Evolutionary conservation across 2,888 invertebrate genomes (phyloP).

Genomic region (Priocnemis perturbator): DNA sequence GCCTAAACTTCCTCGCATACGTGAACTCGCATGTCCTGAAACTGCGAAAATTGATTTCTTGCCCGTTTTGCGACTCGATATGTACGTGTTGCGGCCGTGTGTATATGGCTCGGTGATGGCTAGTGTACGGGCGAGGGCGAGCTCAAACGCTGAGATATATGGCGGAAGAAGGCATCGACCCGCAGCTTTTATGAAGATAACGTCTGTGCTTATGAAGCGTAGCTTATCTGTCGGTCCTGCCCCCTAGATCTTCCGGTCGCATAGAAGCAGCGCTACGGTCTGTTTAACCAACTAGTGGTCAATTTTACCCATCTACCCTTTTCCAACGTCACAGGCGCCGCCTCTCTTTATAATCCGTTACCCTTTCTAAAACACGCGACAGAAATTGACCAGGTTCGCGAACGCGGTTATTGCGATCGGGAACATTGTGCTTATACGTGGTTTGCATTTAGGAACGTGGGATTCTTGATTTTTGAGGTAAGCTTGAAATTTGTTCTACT

Average conservation of each 20-base stretch:
- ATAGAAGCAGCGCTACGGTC: slow-evolving; percentile 53
- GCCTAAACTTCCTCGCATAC: background rate
- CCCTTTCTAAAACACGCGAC: slow-evolving; percentile 56
- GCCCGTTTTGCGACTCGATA: slow-evolving; percentile 11
- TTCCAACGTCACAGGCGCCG: slow-evolving; percentile 35
- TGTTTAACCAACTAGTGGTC: slow-evolving; percentile 18
- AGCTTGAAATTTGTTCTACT: no score
- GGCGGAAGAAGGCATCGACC: slow-evolving; percentile 51
- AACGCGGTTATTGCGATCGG: no score
- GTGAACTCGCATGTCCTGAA: slow-evolving; percentile 31
- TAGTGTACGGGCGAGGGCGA: slow-evolving; percentile 9
- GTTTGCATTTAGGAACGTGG: no score
- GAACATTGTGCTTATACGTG: no score
- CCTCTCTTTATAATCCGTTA: slow-evolving; percentile 61
- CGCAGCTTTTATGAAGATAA: slow-evolving; percentile 55
- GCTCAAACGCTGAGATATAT: slow-evolving; percentile 16
- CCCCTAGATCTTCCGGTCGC: slow-evolving; percentile 58
- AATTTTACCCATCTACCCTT: no score
- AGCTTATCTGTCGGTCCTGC: slow-evolving; percentile 57
- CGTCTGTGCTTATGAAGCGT: slow-evolving; percentile 64
- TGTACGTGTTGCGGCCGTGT: background rate
- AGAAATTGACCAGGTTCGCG: slow-evolving; percentile 12
- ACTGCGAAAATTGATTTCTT: slow-evolving; percentile 42
- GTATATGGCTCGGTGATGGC: background rate
- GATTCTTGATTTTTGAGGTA: no score